phyloP scores from a whole-genome alignment of 2,113 vertebrate species.

The Cryptoleucopteryx plumbea region DNA sequence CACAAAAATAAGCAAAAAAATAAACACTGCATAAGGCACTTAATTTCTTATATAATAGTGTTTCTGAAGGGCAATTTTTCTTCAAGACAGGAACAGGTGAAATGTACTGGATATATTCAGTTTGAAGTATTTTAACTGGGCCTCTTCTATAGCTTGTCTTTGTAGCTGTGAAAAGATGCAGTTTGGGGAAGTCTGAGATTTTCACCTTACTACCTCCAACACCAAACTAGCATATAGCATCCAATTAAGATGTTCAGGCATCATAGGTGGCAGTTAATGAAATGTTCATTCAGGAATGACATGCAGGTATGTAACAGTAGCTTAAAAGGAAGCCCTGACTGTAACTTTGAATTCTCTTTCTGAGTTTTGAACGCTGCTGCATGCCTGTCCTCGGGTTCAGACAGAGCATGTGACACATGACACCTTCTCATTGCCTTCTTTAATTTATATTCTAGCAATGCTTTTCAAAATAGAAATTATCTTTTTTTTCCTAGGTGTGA shows the following conservation, averaged over 20 bases:
- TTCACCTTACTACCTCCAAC: background rate
- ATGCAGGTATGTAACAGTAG: background rate
- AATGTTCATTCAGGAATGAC: background rate
- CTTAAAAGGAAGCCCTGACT: background rate
- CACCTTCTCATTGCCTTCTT: background rate
- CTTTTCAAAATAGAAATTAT: background rate
- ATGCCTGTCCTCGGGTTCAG: background rate
- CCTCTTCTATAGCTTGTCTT: background rate
- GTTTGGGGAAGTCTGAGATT: background rate
- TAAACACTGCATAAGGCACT: background rate
- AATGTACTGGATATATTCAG: background rate
- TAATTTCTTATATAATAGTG: background rate
- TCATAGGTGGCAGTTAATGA: background rate
- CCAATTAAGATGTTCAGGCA: background rate
- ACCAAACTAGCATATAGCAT: background rate
- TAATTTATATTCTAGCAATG: background rate
- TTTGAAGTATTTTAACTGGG: background rate
- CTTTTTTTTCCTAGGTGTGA: background rate
- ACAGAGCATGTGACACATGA: fast-evolving
- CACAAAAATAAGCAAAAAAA: background rate
- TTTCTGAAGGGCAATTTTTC: background rate
- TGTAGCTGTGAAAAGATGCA: background rate
- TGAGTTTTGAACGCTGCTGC: background rate
- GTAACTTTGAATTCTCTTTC: background rate
- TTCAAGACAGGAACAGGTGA: background rate